phyloP scores from a whole-genome alignment of 2,113 vertebrate genomes.

The Microtus montanus region DNA sequence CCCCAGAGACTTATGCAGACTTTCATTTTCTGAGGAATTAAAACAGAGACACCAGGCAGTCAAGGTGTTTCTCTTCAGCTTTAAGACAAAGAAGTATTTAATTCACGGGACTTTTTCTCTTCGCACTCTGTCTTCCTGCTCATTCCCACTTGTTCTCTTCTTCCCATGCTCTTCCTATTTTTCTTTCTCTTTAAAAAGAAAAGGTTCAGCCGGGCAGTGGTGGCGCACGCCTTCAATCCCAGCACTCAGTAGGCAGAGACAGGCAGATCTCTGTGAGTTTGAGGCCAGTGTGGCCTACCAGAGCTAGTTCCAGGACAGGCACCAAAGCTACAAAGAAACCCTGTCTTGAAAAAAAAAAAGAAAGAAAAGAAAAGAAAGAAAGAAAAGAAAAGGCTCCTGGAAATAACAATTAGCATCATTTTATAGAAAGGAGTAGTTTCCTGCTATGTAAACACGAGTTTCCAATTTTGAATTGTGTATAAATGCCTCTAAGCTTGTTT shows the following conservation, averaged over 20 bases:
- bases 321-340: too few relatives aligned
- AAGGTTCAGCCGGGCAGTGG: neutral
- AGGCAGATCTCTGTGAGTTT: too few relatives aligned
- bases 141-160: neutral
- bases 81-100: constrained; percentile 43
- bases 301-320: too few relatives aligned
- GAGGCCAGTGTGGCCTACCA: too few relatives aligned
- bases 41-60: neutral
- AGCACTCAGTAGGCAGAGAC: too few relatives aligned
- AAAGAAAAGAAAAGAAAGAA: too few relatives aligned
- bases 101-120: constrained; percentile 12
- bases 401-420: constrained; percentile 16
- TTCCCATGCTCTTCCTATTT: neutral
- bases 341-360: too few relatives aligned
- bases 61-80: constrained; percentile 27
- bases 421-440: neutral
- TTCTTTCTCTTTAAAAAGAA: constrained; percentile 35
- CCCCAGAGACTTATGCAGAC: neutral
- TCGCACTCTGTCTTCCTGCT: neutral
- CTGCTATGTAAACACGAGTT: neutral
- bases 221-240: rapidly evolving
- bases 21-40: constrained; percentile 15
- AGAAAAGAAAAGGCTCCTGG: neutral
- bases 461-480: neutral
- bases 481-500: neutral